Conservation (phyloP, 2,888 invertebrate genomes). For the Andrena chrysosceles region DNA sequence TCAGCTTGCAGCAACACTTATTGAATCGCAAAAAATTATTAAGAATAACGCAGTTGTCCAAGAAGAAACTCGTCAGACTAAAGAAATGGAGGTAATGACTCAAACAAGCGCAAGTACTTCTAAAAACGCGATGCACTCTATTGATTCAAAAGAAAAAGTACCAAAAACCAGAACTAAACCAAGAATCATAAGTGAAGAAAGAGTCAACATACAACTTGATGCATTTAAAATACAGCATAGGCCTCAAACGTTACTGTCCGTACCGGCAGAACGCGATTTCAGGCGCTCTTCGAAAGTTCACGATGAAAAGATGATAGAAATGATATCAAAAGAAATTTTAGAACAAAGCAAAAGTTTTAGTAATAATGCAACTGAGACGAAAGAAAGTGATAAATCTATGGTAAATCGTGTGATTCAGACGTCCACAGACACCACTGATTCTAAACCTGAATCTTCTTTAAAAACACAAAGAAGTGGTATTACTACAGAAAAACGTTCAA, state of each 20-base stretch:
- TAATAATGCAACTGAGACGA: constrained; percentile 52
- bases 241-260: constrained; percentile 45
- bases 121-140: constrained; percentile 56
- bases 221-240: constrained; percentile 60
- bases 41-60: constrained; percentile 50
- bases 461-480: constrained; percentile 35
- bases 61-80: background rate
- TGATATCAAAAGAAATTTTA: constrained; percentile 80
- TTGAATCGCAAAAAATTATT: constrained; percentile 78
- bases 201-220: constrained; percentile 75
- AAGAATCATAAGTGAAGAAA: constrained; percentile 76
- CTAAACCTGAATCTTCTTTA: constrained; percentile 1
- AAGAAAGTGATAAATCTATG: constrained; percentile 28
- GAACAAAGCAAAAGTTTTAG: constrained; percentile 80
- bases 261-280: constrained; percentile 44
- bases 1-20: constrained; percentile 76
- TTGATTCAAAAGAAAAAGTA: constrained; percentile 16
- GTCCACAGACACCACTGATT: constrained; percentile 23
- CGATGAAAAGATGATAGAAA: constrained; percentile 76
- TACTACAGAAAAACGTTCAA: constrained; percentile 29
- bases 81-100: constrained; percentile 9
- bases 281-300: constrained; percentile 17
- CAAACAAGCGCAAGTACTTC: constrained; percentile 45
- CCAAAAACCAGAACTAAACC: constrained; percentile 68
- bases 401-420: constrained; percentile 21